Conservation (phyloP, 2,797 vertebrate species). For the Rhinoraja longicauda region DNA sequence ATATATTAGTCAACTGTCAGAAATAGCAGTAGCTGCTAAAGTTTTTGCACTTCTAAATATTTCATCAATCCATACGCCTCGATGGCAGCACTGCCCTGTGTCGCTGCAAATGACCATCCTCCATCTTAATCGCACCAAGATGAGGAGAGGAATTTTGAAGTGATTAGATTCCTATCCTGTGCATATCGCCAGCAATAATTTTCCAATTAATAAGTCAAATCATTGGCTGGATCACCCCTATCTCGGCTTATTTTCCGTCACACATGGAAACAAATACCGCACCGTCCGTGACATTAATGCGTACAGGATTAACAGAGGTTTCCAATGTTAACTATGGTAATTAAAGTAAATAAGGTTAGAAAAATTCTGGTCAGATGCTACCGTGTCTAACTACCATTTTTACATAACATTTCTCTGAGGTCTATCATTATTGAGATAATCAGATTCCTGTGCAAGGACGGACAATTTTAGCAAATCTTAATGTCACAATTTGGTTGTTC, state of each 20-base stretch:
- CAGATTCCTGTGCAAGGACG: background rate
- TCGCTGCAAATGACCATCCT: background rate
- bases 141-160: background rate
- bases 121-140: background rate
- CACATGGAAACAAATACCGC: too few relatives aligned
- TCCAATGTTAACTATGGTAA: background rate
- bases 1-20: background rate
- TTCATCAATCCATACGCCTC: background rate
- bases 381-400: conserved; percentile 4
- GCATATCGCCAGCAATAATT: background rate
- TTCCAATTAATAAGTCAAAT: background rate
- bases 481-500: conserved; percentile 51
- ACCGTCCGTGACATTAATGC: background rate
- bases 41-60: background rate
- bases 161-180: background rate
- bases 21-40: background rate
- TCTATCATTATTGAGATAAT: conserved; percentile 32
- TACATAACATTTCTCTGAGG: background rate
- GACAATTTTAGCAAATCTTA: conserved; percentile 40
- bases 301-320: background rate
- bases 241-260: background rate
- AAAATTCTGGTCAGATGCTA: background rate
- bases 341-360: conserved; percentile 13
- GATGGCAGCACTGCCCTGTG: background rate
- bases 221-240: background rate